Evolutionary conservation across 1,140 invertebrate genomes (phyloP).

Genomic region (Drosophila bocki): DNA sequence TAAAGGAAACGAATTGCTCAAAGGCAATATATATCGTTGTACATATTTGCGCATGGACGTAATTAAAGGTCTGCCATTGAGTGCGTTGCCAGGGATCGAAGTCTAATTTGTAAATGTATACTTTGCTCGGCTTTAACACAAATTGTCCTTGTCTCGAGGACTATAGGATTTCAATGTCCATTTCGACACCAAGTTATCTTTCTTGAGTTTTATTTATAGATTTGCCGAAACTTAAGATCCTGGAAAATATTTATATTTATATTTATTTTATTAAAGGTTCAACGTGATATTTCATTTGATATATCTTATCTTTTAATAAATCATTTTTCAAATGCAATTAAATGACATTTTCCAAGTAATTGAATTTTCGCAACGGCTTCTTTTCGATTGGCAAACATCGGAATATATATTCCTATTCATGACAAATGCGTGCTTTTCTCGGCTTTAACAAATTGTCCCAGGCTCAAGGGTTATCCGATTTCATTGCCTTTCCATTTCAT

Average conservation of each 20-base stretch:
- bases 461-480: conserved; percentile 32
- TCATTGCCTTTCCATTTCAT: conserved; percentile 29
- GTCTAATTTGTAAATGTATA: conserved; percentile 68
- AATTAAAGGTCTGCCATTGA: conserved; percentile 26
- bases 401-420: background rate
- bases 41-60: conserved; percentile 4
- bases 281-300: background rate
- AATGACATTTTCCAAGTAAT: background rate
- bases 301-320: background rate
- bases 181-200: background rate
- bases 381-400: background rate
- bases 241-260: background rate
- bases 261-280: background rate
- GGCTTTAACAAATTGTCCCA: conserved; percentile 31
- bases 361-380: background rate
- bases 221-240: background rate
- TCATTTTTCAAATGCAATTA: background rate
- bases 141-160: conserved; percentile 7
- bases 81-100: conserved; percentile 23
- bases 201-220: background rate
- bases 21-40: conserved; percentile 3
- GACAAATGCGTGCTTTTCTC: conserved; percentile 2
- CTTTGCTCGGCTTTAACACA: conserved; percentile 22
- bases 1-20: conserved; percentile 32
- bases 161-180: conserved; percentile 30